Conservation (phyloP, 2,888 invertebrate genomes). For the Erebia aethiops region DNA sequence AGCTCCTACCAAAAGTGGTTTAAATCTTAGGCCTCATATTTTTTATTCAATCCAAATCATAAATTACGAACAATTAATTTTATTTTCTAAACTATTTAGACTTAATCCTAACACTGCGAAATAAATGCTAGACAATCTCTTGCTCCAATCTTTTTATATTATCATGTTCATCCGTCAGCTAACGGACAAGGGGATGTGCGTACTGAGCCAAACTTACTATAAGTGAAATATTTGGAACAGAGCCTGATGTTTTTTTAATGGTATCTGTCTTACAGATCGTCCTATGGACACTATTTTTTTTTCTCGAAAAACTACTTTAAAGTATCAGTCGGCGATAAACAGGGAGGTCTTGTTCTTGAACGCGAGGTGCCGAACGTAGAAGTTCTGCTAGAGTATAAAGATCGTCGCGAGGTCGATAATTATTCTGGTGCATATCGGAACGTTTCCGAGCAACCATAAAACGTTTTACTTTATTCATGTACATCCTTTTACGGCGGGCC, state of each 20-base stretch:
- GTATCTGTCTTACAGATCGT: constrained; percentile 32
- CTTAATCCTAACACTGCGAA: constrained; percentile 68
- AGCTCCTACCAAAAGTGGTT: constrained; percentile 20
- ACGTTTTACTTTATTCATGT: constrained; percentile 80
- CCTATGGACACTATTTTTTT: constrained; percentile 42
- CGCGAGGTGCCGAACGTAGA: constrained; percentile 77
- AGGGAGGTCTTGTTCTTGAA: constrained; percentile 82
- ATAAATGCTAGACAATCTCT: constrained; percentile 73
- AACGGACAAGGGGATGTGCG: constrained; percentile 37
- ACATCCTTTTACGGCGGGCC: constrained; percentile 76
- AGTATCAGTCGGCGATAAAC: constrained; percentile 85
- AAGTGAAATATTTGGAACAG: constrained; percentile 23
- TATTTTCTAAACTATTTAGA: constrained; percentile 49
- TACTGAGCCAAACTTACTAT: constrained; percentile 28
- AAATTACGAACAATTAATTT: constrained; percentile 36
- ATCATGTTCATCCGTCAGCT: constrained; percentile 53
- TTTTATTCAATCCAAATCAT: constrained; percentile 43
- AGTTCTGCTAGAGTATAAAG: constrained; percentile 84
- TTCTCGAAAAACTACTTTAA: constrained; percentile 62
- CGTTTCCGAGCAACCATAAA: constrained; percentile 85
- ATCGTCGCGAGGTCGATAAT: constrained; percentile 80
- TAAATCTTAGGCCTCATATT: constrained; percentile 56
- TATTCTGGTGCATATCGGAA: constrained; percentile 72
- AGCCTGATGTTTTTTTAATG: constrained; percentile 13
- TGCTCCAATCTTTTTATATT: constrained; percentile 48